Base-by-base conservation (phyloP, 2,888 invertebrate genomes). In the Alcis repandata region DNA sequence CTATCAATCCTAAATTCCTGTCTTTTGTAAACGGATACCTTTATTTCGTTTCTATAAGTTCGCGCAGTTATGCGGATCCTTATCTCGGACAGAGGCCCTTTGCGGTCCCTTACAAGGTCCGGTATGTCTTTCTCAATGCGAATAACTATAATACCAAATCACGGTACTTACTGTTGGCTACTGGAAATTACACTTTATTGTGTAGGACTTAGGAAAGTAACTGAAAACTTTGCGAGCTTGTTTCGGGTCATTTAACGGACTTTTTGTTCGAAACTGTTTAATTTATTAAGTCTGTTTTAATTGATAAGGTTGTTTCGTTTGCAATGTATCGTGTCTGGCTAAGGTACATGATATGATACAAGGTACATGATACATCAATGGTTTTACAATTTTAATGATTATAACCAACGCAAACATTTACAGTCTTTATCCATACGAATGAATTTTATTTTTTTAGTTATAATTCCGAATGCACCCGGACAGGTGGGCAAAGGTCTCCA, bases 31-130 rank as follows among this genome's bases (percentile, higher is more conserved):
- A 59, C 33, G 20, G 40, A 43, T 59, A 56, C 65, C 60, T 56
- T 60, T 65, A 65, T 60, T 63, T 63, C 38, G 40, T 53, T 59
- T 57, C 38, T 59, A 59, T 59, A 54, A 76, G 74, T 82, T 75
- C 68, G 77, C 76, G 73, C 74, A 82, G 77, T 78, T 80, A 80
- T 82, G 82, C 76, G 69, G 86, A 88, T 88, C 68, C 69, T 77
- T 85, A 87, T 89, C 87, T 64, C 60, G 72, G 75, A 77, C 73
- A 76, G 78, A 72, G 79, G 73, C 77, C 78, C 83, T 85, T 79
- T 79, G 83, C 88, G 87, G 86, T 79, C 73, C 88, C 87, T 72
- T 87, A 87, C 84, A 80, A 82, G 85, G 84, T 75, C 79, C 78
- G 83, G 79, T 75, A 80, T 84, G 80, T 81, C 82, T 82, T 78